A percentile compares a stretch with the other conserved stretches of the same genome.
Conservation (phyloP, 2,888 invertebrate genomes). For the Netelia fuscicornis region DNA sequence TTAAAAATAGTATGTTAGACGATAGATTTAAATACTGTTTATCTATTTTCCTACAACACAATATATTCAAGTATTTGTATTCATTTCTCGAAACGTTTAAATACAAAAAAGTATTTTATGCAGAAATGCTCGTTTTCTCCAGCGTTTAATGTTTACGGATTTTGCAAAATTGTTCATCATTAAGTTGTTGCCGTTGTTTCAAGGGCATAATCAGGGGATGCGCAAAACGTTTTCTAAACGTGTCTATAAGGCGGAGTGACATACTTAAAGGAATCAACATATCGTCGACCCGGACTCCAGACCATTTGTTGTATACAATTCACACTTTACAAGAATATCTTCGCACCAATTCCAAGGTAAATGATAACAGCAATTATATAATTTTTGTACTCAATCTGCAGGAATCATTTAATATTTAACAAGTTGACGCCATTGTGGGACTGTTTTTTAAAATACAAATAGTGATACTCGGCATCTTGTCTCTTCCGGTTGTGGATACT, state of each 20-base stretch:
- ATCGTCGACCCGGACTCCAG: slow-evolving; percentile 77
- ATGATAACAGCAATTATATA: neutral
- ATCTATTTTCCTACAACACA: too few relatives aligned
- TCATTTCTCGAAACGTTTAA: neutral
- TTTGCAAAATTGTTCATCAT: neutral
- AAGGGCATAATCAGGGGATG: slow-evolving; percentile 73
- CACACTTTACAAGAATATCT: slow-evolving; percentile 79
- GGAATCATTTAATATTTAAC: slow-evolving; percentile 8
- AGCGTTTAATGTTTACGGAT: neutral
- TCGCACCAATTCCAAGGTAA: slow-evolving; percentile 63
- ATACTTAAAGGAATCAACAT: slow-evolving; percentile 73
- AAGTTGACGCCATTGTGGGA: slow-evolving; percentile 42
- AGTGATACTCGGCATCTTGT: slow-evolving; percentile 91
- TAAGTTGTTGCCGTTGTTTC: slow-evolving; percentile 56
- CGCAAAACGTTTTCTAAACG: slow-evolving; percentile 67
- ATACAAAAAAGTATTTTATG: neutral
- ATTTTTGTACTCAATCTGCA: neutral
- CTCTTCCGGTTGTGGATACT: slow-evolving; percentile 90
- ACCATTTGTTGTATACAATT: slow-evolving; percentile 83
- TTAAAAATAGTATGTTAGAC: neutral
- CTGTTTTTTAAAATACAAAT: slow-evolving; percentile 87
- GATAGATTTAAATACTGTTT: slow-evolving; percentile 56
- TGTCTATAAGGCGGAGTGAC: slow-evolving; percentile 67
- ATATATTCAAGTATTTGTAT: neutral
- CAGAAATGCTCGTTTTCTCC: too few relatives aligned